phyloP scores from a whole-genome alignment of 2,113 vertebrate species.

The Vimba vimba region DNA sequence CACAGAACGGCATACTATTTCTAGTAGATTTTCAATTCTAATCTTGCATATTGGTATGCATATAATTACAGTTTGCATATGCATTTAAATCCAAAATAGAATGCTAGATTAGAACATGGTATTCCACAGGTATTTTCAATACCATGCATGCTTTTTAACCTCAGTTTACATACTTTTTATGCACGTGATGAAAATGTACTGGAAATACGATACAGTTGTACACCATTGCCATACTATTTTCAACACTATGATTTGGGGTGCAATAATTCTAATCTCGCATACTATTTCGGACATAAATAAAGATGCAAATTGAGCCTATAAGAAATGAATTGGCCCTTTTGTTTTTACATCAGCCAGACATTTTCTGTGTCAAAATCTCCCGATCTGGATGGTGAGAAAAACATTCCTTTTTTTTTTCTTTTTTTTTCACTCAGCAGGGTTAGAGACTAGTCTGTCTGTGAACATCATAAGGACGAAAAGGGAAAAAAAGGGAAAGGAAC shows the following conservation, averaged over 20 bases:
- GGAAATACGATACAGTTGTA: not conserved
- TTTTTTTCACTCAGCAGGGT: not conserved
- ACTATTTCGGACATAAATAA: not conserved
- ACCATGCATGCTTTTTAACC: not conserved
- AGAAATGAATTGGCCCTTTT: not conserved
- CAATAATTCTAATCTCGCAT: not conserved
- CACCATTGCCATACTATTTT: not conserved
- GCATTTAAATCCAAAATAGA: not conserved
- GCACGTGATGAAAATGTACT: not conserved
- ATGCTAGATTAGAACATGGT: not conserved
- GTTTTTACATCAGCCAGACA: not conserved
- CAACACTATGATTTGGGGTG: not conserved
- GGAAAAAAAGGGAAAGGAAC: constrained; percentile 33
- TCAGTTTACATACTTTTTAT: not conserved
- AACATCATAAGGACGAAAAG: constrained; percentile 20
- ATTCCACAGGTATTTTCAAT: not conserved
- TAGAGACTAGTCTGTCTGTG: not conserved
- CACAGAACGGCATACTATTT: too few species aligned
- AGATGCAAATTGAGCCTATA: not conserved
- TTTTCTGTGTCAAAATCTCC: not conserved
- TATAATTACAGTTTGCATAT: not conserved
- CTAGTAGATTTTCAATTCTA: too few species aligned
- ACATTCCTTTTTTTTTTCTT: not conserved
- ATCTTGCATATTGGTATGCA: too few species aligned
- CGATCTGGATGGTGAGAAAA: not conserved